phyloP scores from a whole-genome alignment of 2,113 vertebrate genomes.

The Tupaia chinensis region DNA sequence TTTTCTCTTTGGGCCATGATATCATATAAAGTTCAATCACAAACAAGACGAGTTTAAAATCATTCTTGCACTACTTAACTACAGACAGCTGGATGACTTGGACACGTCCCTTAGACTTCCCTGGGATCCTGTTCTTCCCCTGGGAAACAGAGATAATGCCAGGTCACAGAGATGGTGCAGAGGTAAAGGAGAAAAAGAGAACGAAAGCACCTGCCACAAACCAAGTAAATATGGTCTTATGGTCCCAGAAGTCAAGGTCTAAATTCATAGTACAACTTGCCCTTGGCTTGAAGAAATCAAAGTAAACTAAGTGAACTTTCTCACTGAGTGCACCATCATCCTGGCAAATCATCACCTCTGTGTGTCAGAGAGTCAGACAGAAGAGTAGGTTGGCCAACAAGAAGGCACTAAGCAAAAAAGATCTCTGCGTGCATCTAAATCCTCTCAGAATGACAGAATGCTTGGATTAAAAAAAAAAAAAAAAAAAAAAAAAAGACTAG shows the following conservation, averaged over 20 bases:
- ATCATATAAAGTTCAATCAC: background rate
- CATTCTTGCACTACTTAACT: background rate
- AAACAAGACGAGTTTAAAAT: constrained; percentile 5
- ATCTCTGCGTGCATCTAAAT: background rate
- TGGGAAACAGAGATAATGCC: background rate
- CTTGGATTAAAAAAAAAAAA: background rate
- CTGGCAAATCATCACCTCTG: background rate
- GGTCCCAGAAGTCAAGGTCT: background rate
- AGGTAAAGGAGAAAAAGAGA: background rate
- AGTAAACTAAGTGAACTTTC: background rate
- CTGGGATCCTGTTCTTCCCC: background rate
- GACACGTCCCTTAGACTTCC: background rate
- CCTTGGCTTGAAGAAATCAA: background rate
- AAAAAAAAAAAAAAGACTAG: constrained; percentile 63
- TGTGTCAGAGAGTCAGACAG: background rate
- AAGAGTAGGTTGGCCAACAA: background rate
- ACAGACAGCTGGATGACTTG: background rate
- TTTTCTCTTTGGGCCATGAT: constrained; percentile 24
- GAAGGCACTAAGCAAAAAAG: background rate
- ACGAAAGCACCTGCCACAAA: background rate
- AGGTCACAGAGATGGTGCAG: background rate
- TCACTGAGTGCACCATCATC: background rate
- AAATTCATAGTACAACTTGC: background rate
- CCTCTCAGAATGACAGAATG: background rate
- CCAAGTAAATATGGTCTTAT: background rate